phyloP scores from a whole-genome alignment of 2,113 vertebrate species.

The Lagopus muta region DNA sequence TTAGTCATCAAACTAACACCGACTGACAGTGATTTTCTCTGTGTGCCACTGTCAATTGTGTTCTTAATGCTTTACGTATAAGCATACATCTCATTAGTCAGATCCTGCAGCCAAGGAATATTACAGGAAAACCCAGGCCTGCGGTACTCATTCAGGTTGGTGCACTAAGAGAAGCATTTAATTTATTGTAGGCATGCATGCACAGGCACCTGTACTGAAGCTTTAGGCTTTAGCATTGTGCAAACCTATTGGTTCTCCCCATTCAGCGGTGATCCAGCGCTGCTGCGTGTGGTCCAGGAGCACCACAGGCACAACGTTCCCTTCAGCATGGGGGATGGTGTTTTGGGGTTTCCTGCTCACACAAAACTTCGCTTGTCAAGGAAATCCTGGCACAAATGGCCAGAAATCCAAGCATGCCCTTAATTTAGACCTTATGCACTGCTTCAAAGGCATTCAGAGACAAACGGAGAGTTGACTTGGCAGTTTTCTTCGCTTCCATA shows the following conservation, averaged over 20 bases:
- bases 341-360: not conserved
- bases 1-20: constrained; percentile 2
- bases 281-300: not conserved
- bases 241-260: not conserved
- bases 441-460: not conserved
- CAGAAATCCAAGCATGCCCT: not conserved
- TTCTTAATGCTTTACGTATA: not conserved
- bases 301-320: accelerated
- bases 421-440: not conserved
- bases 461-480: not conserved
- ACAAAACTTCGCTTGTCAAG: not conserved
- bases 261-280: not conserved
- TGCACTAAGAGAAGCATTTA: not conserved
- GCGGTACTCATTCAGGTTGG: not conserved
- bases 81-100: not conserved
- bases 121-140: not conserved
- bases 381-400: not conserved
- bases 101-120: not conserved
- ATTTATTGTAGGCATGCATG: not conserved
- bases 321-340: not conserved
- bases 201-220: not conserved
- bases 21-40: constrained; percentile 24
- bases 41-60: not conserved
- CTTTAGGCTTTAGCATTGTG: not conserved
- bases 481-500: not conserved